Conservation (phyloP, 2,888 invertebrate genomes). For the Fragum fragum region DNA sequence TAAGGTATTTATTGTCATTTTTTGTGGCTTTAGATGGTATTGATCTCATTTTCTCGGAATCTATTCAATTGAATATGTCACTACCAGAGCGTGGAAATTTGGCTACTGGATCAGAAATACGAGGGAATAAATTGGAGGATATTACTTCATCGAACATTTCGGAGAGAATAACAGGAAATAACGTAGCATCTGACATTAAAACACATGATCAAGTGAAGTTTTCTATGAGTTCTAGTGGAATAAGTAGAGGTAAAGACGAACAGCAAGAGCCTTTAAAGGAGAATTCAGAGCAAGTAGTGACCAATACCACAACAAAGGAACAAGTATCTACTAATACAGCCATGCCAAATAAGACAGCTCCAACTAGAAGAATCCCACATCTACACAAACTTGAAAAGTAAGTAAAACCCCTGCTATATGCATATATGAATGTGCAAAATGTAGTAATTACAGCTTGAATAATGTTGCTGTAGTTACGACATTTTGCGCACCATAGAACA, state of each 20-base stretch:
- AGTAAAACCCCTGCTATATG: too few relatives aligned
- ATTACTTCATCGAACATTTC: neutral
- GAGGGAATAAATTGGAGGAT: slow-evolving; percentile 1
- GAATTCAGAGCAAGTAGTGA: slow-evolving; percentile 8
- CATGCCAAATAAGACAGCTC: slow-evolving; percentile 46
- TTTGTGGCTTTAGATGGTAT: slow-evolving; percentile 4
- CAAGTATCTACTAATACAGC: neutral
- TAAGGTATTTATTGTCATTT: neutral
- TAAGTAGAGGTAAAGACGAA: neutral
- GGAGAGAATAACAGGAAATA: neutral
- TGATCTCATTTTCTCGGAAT: slow-evolving; percentile 4
- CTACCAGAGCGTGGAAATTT: slow-evolving; percentile 1
- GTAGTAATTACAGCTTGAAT: too few relatives aligned
- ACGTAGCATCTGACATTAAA: neutral
- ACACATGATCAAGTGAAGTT: neutral
- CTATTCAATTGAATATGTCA: slow-evolving; percentile 11
- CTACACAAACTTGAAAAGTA: slow-evolving; percentile 78
- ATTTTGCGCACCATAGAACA: too few relatives aligned
- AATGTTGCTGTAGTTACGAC: too few relatives aligned
- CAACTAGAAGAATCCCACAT: slow-evolving; percentile 68
- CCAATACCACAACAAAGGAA: neutral
- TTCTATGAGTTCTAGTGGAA: neutral
- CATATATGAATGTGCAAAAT: too few relatives aligned
- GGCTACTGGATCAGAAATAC: slow-evolving; percentile 1
- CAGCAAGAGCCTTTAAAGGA: neutral